phyloP scores from a whole-genome alignment of 1,140 invertebrate genomes.

The Microplitis mediator region DNA sequence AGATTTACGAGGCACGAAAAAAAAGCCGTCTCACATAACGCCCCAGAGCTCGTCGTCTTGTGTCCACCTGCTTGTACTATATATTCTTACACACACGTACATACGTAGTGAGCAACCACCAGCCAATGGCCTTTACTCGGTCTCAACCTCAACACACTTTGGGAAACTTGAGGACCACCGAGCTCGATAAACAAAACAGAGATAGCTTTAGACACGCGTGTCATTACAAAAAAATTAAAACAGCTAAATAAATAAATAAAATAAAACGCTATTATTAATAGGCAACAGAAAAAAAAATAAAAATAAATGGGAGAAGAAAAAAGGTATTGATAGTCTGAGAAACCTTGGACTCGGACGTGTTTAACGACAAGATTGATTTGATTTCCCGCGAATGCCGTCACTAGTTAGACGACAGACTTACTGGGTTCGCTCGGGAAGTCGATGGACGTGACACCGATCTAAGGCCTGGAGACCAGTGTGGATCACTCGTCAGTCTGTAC shows the following conservation, averaged over 20 bases:
- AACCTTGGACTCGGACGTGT: too few species aligned
- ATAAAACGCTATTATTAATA: background rate
- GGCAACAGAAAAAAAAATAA: too few species aligned
- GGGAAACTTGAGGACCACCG: background rate
- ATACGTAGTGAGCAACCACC: background rate
- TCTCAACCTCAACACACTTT: background rate
- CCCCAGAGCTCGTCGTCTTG: background rate
- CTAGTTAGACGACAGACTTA: background rate
- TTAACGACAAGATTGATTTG: background rate
- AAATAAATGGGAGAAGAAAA: too few species aligned
- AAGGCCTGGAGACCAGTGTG: background rate
- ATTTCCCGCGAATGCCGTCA: background rate
- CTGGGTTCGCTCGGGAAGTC: background rate
- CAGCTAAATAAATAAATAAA: background rate
- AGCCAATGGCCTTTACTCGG: background rate
- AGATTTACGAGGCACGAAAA: constrained; percentile 12
- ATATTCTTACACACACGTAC: too few species aligned
- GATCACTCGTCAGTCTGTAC: constrained; percentile 1
- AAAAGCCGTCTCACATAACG: constrained; percentile 11
- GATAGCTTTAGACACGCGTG: too few species aligned
- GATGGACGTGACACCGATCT: background rate
- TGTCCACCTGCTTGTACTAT: constrained; percentile 5
- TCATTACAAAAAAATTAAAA: too few species aligned
- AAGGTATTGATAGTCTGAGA: too few species aligned
- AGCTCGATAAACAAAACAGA: background rate